These are phyloP conservation scores for Rhagonycha lutea DNA, from an alignment of 2,888 invertebrate species.

Conservation along the genomic window DNA sequence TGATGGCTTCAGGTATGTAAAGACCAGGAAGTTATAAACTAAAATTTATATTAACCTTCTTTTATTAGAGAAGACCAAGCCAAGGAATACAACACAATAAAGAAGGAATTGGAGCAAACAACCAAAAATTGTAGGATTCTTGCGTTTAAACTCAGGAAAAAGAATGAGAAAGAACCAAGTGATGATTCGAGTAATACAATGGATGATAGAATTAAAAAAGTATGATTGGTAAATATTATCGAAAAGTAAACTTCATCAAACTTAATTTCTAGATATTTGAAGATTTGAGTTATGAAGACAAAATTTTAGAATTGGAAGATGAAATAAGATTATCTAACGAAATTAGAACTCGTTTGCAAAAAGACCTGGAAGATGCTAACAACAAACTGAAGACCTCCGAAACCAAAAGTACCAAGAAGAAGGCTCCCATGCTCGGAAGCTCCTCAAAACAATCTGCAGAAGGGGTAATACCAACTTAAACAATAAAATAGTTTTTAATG, in stretches of 20 bases:
- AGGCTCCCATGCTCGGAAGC: conserved; percentile 62
- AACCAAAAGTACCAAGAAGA: conserved; percentile 55
- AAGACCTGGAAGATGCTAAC: conserved; percentile 70
- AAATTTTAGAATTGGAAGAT: conserved; percentile 81
- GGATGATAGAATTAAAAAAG: conserved; percentile 69
- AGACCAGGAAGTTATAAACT: background rate
- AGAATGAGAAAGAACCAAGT: conserved; percentile 62
- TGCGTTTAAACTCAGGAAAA: conserved; percentile 96
- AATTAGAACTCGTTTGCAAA: conserved; percentile 69
- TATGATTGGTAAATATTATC: conserved; percentile 36
- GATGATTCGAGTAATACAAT: conserved; percentile 36
- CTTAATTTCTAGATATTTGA: conserved; percentile 52
- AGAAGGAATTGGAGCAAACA: conserved; percentile 94
- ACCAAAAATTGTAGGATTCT: conserved; percentile 98
- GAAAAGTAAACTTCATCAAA: conserved; percentile 13
- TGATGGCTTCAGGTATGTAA: conserved; percentile 82
- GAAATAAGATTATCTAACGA: conserved; percentile 83
- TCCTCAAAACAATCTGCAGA: conserved; percentile 65
- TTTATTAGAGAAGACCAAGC: conserved; percentile 88
- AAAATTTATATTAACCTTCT: background rate
- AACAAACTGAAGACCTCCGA: conserved; percentile 58
- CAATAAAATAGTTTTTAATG: conserved; percentile 24
- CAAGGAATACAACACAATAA: conserved; percentile 91
- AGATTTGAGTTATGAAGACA: conserved; percentile 66
- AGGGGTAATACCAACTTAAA: conserved; percentile 53